phyloP scores from a whole-genome alignment of 64 coral and sea anemone genomes.

The Stylophora pistillata region DNA sequence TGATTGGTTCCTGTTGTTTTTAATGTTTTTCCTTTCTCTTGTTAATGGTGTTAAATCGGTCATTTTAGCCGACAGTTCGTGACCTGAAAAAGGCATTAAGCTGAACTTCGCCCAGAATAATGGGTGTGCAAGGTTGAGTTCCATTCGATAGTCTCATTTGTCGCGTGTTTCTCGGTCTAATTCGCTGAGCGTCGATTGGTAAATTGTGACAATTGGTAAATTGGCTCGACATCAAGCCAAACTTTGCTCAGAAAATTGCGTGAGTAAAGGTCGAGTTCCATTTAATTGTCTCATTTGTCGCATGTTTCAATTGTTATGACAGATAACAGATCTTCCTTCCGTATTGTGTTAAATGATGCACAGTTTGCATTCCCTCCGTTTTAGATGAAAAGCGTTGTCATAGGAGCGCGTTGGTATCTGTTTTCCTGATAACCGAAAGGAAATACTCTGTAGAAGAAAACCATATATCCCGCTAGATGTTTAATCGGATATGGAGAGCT shows the following conservation, averaged over 20 bases:
- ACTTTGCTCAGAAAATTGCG: not conserved
- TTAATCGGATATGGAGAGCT: too few species aligned
- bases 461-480: not conserved
- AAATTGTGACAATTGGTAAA: not conserved
- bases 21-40: too few species aligned
- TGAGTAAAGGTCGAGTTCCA: not conserved
- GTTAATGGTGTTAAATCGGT: too few species aligned
- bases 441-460: not conserved
- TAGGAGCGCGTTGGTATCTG: not conserved
- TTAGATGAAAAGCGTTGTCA: too few species aligned
- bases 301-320: not conserved
- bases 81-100: too few species aligned
- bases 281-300: not conserved
- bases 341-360: not conserved
- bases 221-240: not conserved
- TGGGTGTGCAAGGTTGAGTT: too few species aligned
- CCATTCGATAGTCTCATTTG: too few species aligned
- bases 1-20: too few species aligned
- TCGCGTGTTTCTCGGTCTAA: too few species aligned
- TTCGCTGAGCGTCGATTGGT: not conserved
- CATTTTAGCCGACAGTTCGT: too few species aligned
- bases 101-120: too few species aligned
- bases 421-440: not conserved
- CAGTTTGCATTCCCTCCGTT: not conserved
- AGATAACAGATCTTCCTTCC: not conserved